These are phyloP conservation scores for Eupeodes luniger DNA, from an alignment of 2,888 invertebrate species.

Conservation along the genomic window DNA sequence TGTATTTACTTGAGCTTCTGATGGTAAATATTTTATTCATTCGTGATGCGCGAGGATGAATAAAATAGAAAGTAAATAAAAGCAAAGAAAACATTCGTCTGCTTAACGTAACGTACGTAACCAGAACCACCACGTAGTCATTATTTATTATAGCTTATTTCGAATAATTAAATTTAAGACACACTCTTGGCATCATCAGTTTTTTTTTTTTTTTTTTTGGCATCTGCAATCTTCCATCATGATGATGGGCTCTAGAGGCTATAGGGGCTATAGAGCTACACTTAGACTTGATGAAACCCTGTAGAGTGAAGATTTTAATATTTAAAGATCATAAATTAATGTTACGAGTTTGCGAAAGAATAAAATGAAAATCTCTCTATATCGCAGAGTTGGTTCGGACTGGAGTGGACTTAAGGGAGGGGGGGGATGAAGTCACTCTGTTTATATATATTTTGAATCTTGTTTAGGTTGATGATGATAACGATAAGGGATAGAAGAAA, in stretches of 20 bases:
- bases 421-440: no score
- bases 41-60: background rate
- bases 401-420: background rate
- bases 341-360: background rate
- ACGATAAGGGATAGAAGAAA: background rate
- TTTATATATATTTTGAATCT: background rate
- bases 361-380: background rate
- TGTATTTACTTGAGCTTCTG: background rate
- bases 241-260: no score
- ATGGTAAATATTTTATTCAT: constrained; percentile 29
- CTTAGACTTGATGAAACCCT: constrained; percentile 3
- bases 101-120: background rate
- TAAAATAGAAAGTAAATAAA: constrained; percentile 16
- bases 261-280: background rate
- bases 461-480: background rate
- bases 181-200: constrained; percentile 6
- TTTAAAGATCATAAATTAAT: constrained; percentile 32
- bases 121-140: constrained; percentile 1
- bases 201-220: background rate
- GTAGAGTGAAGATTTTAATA: constrained; percentile 8
- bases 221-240: background rate
- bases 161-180: constrained; percentile 46
- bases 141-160: constrained; percentile 45
- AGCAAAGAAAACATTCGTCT: background rate
- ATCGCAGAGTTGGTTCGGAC: no score